A percentile compares a stretch with the other conserved stretches of the same genome.
phyloP scores from a whole-genome alignment of 2,888 invertebrate genomes.

The Rhingia campestris region DNA sequence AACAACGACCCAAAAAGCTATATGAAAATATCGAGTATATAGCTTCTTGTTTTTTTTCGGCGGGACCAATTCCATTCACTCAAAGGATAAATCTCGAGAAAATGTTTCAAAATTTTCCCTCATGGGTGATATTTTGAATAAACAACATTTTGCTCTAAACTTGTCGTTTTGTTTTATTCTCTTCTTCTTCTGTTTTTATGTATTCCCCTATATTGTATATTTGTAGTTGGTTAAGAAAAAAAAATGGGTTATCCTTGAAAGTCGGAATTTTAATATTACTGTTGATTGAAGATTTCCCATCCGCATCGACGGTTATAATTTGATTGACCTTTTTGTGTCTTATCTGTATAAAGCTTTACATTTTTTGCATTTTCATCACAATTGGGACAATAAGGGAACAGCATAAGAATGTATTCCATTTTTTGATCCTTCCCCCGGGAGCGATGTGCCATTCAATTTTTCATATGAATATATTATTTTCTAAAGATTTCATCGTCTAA shows the following conservation, averaged over 20 bases:
- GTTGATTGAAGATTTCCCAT: conserved; percentile 64
- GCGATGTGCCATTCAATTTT: conserved; percentile 55
- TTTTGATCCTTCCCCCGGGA: conserved; percentile 37
- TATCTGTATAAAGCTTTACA: conserved; percentile 1
- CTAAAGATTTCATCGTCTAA: conserved; percentile 11
- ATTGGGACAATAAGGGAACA: conserved; percentile 3
- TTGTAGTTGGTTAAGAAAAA: too few species aligned
- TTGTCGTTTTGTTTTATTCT: background rate
- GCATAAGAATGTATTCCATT: conserved; percentile 1
- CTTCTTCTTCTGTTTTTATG: too few species aligned
- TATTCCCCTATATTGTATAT: too few species aligned
- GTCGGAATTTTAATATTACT: conserved; percentile 46
- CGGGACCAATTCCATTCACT: background rate
- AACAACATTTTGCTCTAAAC: conserved; percentile 30
- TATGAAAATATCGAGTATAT: too few species aligned
- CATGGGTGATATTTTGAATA: conserved; percentile 58
- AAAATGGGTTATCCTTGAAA: conserved; percentile 46
- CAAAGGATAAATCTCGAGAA: conserved; percentile 37
- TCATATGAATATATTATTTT: conserved; percentile 58
- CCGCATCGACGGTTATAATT: conserved; percentile 48
- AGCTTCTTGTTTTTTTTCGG: too few species aligned
- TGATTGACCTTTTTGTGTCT: conserved; percentile 54
- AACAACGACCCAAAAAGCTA: too few species aligned
- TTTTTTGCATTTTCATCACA: conserved; percentile 23
- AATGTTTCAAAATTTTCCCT: conserved; percentile 49